Evolutionary conservation across 2,888 invertebrate species (phyloP).

Genomic region (Crioceris asparagi): DNA sequence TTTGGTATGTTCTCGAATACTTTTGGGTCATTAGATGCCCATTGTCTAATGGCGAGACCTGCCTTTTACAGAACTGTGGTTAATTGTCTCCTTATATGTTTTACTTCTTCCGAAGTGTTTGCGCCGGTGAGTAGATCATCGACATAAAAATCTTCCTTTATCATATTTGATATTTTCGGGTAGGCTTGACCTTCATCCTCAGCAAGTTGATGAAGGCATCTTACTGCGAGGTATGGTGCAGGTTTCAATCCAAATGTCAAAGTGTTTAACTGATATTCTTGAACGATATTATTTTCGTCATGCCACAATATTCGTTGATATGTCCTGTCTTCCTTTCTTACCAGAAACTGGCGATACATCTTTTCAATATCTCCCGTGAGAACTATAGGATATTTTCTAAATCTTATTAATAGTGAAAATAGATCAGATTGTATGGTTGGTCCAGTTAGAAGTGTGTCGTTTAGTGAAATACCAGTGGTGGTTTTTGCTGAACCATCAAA

Average conservation of each 20-base stretch:
- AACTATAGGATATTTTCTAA: slow-evolving; percentile 6
- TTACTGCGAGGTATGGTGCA: slow-evolving; percentile 4
- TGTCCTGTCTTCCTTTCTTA: slow-evolving; percentile 5
- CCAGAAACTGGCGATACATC: slow-evolving; percentile 9
- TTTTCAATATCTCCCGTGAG: slow-evolving; percentile 8
- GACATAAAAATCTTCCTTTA: slow-evolving; percentile 1
- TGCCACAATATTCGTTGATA: slow-evolving; percentile 12
- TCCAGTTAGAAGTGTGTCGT: slow-evolving; percentile 11
- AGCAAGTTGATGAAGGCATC: background rate
- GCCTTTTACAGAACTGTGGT: background rate
- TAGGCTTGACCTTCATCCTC: background rate
- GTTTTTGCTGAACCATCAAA: slow-evolving; percentile 10
- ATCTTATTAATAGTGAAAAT: slow-evolving; percentile 9
- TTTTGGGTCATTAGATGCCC: background rate
- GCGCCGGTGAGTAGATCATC: slow-evolving; percentile 3
- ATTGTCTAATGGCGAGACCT: background rate
- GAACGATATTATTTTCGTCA: background rate
- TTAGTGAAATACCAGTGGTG: slow-evolving; percentile 13
- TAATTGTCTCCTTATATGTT: background rate
- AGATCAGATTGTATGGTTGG: slow-evolving; percentile 12
- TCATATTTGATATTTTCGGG: background rate
- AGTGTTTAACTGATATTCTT: slow-evolving; percentile 6
- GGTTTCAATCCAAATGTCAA: slow-evolving; percentile 9
- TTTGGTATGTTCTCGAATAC: background rate
- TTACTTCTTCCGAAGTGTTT: background rate